Base-by-base conservation (phyloP, 2,797 vertebrate genomes). In the Taeniopygia guttata region DNA sequence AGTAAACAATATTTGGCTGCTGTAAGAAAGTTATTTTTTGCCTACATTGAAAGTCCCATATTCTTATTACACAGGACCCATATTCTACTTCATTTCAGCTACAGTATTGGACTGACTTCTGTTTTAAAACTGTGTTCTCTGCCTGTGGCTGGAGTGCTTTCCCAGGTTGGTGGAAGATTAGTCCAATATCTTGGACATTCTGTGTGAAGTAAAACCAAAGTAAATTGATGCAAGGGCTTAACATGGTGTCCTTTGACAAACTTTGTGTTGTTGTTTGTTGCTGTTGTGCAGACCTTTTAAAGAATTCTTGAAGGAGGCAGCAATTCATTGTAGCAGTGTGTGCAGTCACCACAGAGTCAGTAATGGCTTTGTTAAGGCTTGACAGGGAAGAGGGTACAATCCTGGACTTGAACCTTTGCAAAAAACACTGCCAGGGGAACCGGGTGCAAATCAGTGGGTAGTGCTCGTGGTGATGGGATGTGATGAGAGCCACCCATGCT, bases 111-210 rank as follows among this genome's bases (percentile, higher is more conserved):
- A 15, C 14, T 67, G 59, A n/a, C 43, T 60, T 66, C 32, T 76
- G 0, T 29, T 55, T 22, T 2, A 10, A 38, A 45, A 30, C 5
- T 18, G 43, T 70, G 52, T 18, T 17, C 67, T 48, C 11, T 32
- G 2, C 42, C 45, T 60, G 36, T 89, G 56, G 18, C 48, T 76
- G 16, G 14, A 76, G 27, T 25, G n/a, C 29, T 56, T 75, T 36
- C 38, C 36, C 27, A 12, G 11, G 13, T 3, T 52, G 26, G 13
- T 70, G 49, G 17, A 29, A 62, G n/a, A 26, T 55, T 40, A 13
- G 38, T 13, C 26, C 30, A 22, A 1, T 36, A 27, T 26, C 58
- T 72, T 55, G 8, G 10, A n/a, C 0, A 0, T 63, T 38, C 3
- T 66, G 1, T 15, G n/a, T 43, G n/a, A 72, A 60, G 9, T 51